Percentiles rank a stretch among this genome's conserved stretches.
Evolutionary conservation across 1,140 invertebrate genomes (phyloP).

Genomic region (Diorhabda elongata): DNA sequence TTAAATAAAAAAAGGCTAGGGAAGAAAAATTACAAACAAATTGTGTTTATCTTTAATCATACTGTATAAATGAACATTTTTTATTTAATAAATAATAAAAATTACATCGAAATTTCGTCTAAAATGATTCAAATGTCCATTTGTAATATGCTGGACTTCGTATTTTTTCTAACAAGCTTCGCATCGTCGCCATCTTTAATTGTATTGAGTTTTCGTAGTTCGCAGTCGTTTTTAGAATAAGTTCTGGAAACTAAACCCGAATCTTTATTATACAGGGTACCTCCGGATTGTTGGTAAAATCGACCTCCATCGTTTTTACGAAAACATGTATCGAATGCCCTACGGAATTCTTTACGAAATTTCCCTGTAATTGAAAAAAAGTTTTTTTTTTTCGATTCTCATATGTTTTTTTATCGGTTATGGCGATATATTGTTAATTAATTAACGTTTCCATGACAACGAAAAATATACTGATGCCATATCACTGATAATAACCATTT

Average conservation of each 20-base stretch:
- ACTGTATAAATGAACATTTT: neutral
- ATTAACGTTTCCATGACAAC: too few species aligned
- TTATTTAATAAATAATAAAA: slow-evolving; percentile 16
- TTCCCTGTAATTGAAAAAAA: slow-evolving; percentile 28
- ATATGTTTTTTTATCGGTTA: too few species aligned
- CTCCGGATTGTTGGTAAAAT: slow-evolving; percentile 9
- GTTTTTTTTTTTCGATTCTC: too few species aligned
- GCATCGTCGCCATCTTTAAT: neutral
- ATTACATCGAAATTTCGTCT: neutral
- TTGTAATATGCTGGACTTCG: slow-evolving; percentile 17
- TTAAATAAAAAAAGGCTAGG: too few species aligned
- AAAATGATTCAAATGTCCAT: slow-evolving; percentile 12
- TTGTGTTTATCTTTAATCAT: too few species aligned
- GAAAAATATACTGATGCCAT: too few species aligned
- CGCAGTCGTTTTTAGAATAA: slow-evolving; percentile 11
- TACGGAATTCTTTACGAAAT: slow-evolving; percentile 36
- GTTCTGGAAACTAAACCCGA: slow-evolving; percentile 7
- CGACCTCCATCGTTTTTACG: neutral
- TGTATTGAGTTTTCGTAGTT: slow-evolving; percentile 11
- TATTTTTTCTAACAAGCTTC: slow-evolving; percentile 14
- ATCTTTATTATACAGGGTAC: slow-evolving; percentile 15
- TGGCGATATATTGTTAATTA: too few species aligned
- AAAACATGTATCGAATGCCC: slow-evolving; percentile 33
- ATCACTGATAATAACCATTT: too few species aligned
- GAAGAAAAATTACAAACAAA: too few species aligned